Conservation (phyloP, 2,113 vertebrate genomes). For the Natator depressus region DNA sequence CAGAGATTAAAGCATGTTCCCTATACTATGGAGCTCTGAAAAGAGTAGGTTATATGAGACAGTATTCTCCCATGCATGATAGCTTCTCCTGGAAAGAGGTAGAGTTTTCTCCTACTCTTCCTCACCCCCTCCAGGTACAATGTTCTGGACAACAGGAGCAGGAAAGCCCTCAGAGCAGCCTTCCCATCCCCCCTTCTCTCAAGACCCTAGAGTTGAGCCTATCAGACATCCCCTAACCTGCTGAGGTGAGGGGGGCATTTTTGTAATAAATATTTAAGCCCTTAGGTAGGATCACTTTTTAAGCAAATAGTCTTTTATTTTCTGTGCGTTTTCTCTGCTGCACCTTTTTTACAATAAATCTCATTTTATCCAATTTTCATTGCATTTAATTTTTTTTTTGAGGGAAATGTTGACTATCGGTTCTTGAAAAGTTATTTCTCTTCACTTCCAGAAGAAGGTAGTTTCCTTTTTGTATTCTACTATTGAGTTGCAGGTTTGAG, state of each 20-base stretch:
- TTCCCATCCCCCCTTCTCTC: background rate
- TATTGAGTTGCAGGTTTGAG: slow-evolving; percentile 10
- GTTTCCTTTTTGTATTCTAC: background rate
- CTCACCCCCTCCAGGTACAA: background rate
- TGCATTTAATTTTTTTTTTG: background rate
- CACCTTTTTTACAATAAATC: background rate
- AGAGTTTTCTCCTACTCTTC: background rate
- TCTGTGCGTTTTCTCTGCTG: background rate
- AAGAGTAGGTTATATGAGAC: background rate
- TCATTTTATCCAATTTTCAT: background rate
- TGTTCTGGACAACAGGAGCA: background rate
- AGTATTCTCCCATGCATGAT: background rate
- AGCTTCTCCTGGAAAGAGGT: background rate
- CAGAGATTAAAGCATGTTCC: background rate
- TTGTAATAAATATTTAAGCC: too few species aligned
- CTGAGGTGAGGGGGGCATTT: too few species aligned
- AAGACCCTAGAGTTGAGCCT: background rate
- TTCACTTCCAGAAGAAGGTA: background rate
- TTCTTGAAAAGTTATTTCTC: background rate
- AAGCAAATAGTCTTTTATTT: background rate
- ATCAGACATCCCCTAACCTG: too few species aligned
- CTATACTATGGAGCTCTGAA: background rate
- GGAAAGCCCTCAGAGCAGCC: background rate
- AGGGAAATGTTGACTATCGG: background rate
- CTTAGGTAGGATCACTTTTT: too few species aligned